A percentile compares a stretch with the other conserved stretches of the same genome.
Conservation (phyloP, 2,113 vertebrate genomes). For the Nasalis larvatus region DNA sequence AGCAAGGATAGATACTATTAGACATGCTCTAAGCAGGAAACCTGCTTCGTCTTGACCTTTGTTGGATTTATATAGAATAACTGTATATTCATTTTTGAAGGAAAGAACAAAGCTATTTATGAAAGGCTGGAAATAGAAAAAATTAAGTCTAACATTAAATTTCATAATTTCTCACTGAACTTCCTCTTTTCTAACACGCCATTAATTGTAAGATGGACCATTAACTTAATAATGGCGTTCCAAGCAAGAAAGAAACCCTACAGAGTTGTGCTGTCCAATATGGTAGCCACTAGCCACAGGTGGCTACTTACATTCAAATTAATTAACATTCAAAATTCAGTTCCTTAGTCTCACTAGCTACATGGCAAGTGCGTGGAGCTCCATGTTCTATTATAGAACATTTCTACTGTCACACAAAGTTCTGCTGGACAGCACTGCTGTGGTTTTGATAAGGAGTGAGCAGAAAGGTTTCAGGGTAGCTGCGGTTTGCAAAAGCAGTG, state of each 20-base stretch:
- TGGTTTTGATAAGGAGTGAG: not conserved
- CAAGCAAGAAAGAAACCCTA: not conserved
- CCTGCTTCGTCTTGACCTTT: not conserved
- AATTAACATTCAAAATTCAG: constrained; percentile 31
- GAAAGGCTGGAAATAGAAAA: constrained; percentile 14
- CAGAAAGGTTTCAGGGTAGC: not conserved
- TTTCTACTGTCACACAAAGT: not conserved
- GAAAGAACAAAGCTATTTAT: not conserved
- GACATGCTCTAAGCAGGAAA: not conserved
- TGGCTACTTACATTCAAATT: not conserved
- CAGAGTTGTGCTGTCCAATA: not conserved
- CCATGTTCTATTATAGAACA: not conserved
- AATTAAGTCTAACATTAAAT: constrained; percentile 2
- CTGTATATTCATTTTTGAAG: not conserved
- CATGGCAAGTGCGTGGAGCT: not conserved
- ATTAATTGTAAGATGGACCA: not conserved
- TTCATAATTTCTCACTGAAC: not conserved
- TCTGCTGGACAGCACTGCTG: not conserved
- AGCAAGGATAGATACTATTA: not conserved
- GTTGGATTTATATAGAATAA: not conserved
- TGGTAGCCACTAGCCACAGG: not conserved
- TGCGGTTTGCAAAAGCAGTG: not conserved
- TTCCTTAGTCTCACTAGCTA: not conserved
- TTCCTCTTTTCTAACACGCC: not conserved
- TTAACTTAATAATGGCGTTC: not conserved